Evolutionary conservation across 2,113 vertebrate species (phyloP).

Genomic region (Triplophysa rosa): DNA sequence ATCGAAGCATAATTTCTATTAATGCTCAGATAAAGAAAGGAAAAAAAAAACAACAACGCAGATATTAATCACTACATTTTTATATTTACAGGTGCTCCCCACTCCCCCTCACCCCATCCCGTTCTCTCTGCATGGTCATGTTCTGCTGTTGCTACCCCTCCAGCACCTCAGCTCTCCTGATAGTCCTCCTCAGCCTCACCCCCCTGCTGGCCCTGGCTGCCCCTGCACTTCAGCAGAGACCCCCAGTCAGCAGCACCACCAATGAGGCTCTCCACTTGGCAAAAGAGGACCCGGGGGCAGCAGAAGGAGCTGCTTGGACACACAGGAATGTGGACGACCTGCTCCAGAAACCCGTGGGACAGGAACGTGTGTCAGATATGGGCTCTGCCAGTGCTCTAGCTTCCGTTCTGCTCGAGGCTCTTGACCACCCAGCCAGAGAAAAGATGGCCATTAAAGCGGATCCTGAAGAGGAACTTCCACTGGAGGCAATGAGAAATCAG

Average conservation of each 20-base stretch:
- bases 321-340: slow-evolving; percentile 65
- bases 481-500: slow-evolving; percentile 51
- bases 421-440: slow-evolving; percentile 71
- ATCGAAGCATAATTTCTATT: not conserved
- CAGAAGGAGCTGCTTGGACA: slow-evolving; percentile 64
- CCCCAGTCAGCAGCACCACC: slow-evolving; percentile 37
- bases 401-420: slow-evolving; percentile 77
- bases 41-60: not conserved
- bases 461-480: slow-evolving; percentile 52
- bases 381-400: slow-evolving; percentile 77
- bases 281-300: slow-evolving; percentile 60
- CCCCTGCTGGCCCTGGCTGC: slow-evolving; percentile 69
- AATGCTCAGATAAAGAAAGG: not conserved
- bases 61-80: not conserved
- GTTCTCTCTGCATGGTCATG: slow-evolving; percentile 80
- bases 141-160: slow-evolving; percentile 74
- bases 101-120: slow-evolving; percentile 64
- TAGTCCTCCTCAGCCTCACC: slow-evolving; percentile 74
- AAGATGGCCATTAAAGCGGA: slow-evolving; percentile 51
- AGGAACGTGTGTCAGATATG: slow-evolving; percentile 71
- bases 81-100: slow-evolving; percentile 69
- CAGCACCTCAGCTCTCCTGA: slow-evolving; percentile 74
- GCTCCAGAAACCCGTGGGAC: slow-evolving; percentile 52
- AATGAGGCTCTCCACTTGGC: slow-evolving; percentile 43
- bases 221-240: slow-evolving; percentile 65